Percentiles rank a stretch among this genome's conserved stretches.
Conservation (phyloP, 2,797 vertebrate species). For the Acanthopagrus latus region DNA sequence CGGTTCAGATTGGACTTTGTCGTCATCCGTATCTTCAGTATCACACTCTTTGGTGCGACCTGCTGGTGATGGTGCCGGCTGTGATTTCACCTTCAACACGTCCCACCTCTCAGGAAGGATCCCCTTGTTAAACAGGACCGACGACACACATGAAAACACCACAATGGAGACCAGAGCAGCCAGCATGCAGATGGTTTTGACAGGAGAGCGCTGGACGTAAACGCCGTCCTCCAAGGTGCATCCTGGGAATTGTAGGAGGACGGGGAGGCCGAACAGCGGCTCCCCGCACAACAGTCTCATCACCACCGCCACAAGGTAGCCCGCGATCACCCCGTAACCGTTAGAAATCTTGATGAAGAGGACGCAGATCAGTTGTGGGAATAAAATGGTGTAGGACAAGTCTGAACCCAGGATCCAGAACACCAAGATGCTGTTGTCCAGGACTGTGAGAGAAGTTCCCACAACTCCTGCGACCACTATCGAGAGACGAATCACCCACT, state of each 20-base stretch:
- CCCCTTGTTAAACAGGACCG: slow-evolving; percentile 44
- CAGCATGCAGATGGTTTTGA: slow-evolving; percentile 81
- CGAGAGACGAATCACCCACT: slow-evolving; percentile 76
- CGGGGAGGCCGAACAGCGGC: slow-evolving; percentile 58
- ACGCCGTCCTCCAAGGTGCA: slow-evolving; percentile 56
- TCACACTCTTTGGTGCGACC: not conserved
- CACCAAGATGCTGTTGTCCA: slow-evolving; percentile 56
- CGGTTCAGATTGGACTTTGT: not conserved
- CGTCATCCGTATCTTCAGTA: not conserved
- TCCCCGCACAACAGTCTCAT: slow-evolving; percentile 49
- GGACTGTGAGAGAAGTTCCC: slow-evolving; percentile 72
- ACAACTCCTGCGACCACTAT: slow-evolving; percentile 66
- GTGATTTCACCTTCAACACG: slow-evolving; percentile 34
- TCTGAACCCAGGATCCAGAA: slow-evolving; percentile 82
- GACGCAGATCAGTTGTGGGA: slow-evolving; percentile 82
- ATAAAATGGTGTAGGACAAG: slow-evolving; percentile 77
- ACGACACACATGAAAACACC: slow-evolving; percentile 19
- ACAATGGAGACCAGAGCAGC: slow-evolving; percentile 59
- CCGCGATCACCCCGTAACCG: slow-evolving; percentile 54
- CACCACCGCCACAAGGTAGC: slow-evolving; percentile 2
- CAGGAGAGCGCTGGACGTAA: slow-evolving; percentile 77
- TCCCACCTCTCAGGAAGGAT: slow-evolving; percentile 47
- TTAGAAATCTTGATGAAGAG: slow-evolving; percentile 76
- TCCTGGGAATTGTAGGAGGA: slow-evolving; percentile 70
- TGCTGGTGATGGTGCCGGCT: slow-evolving; percentile 2